Percentiles rank a stretch among this genome's conserved stretches.
These are phyloP conservation scores for Drosophila nannoptera DNA, from an alignment of 1,140 invertebrate species.

Conservation along the genomic window DNA sequence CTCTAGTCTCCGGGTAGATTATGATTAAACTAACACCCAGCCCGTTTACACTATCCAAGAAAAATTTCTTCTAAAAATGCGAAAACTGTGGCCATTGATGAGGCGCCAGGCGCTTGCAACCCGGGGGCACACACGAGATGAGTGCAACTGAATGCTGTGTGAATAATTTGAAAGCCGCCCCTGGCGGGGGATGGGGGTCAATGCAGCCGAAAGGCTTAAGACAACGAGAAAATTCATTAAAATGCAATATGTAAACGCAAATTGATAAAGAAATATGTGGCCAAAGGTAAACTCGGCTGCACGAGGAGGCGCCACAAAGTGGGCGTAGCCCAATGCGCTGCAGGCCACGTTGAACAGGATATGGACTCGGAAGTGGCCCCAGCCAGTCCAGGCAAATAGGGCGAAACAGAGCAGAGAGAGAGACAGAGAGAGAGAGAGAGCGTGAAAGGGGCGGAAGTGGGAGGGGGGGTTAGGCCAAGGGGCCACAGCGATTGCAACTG, in stretches of 20 bases:
- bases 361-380: slow-evolving; percentile 27
- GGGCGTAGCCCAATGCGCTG: slow-evolving; percentile 26
- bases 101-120: no score
- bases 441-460: neutral
- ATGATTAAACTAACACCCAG: no score
- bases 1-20: no score
- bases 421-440: neutral
- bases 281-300: slow-evolving; percentile 7
- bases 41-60: no score
- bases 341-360: slow-evolving; percentile 55
- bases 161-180: no score
- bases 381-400: slow-evolving; percentile 15
- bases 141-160: no score
- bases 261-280: slow-evolving; percentile 49
- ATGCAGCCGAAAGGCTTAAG: slow-evolving; percentile 19
- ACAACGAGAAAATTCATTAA: slow-evolving; percentile 39
- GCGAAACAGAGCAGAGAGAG: neutral
- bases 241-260: slow-evolving; percentile 47
- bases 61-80: no score
- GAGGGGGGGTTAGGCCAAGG: neutral
- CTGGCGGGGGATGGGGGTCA: neutral
- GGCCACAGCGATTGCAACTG: neutral
- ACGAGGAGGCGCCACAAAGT: neutral
- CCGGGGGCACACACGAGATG: no score
- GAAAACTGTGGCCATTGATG: no score